These are phyloP conservation scores for Hippocampus mohnikei DNA, from an alignment of 2,113 vertebrate genomes.

Conservation along the genomic window DNA sequence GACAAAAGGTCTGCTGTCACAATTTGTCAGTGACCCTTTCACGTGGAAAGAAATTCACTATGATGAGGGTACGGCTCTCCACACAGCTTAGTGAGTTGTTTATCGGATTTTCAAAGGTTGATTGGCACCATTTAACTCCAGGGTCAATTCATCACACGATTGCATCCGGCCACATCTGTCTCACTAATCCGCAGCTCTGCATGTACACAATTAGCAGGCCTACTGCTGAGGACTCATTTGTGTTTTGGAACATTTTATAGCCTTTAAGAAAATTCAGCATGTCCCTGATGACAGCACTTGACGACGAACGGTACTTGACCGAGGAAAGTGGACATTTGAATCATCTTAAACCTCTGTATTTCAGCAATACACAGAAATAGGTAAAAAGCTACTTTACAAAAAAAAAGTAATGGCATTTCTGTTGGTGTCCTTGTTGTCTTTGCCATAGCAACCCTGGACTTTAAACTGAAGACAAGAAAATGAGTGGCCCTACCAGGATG, in stretches of 20 bases:
- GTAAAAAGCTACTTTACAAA: background rate
- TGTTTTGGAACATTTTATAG: slow-evolving; percentile 22
- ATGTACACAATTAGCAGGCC: slow-evolving; percentile 40
- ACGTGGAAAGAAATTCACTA: slow-evolving; percentile 52
- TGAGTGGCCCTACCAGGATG: background rate
- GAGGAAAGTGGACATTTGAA: background rate
- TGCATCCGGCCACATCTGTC: slow-evolving; percentile 62
- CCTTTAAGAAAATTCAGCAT: slow-evolving; percentile 12
- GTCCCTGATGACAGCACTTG: background rate
- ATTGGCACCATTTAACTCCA: slow-evolving; percentile 64
- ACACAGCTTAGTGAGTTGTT: slow-evolving; percentile 45
- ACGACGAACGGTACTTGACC: background rate
- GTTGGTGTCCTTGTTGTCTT: background rate
- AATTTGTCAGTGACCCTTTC: slow-evolving; percentile 38
- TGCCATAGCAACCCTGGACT: background rate
- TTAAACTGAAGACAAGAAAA: background rate
- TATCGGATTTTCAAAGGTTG: slow-evolving; percentile 64
- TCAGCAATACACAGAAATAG: background rate
- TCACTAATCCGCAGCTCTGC: slow-evolving; percentile 45
- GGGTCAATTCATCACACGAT: slow-evolving; percentile 65
- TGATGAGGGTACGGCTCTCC: slow-evolving; percentile 49
- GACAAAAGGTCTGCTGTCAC: slow-evolving; percentile 29
- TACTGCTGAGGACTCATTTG: slow-evolving; percentile 30
- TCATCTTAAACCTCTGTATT: background rate
- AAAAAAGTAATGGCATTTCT: background rate